phyloP scores from a whole-genome alignment of 2,113 vertebrate species.

The Thymallus thymallus region DNA sequence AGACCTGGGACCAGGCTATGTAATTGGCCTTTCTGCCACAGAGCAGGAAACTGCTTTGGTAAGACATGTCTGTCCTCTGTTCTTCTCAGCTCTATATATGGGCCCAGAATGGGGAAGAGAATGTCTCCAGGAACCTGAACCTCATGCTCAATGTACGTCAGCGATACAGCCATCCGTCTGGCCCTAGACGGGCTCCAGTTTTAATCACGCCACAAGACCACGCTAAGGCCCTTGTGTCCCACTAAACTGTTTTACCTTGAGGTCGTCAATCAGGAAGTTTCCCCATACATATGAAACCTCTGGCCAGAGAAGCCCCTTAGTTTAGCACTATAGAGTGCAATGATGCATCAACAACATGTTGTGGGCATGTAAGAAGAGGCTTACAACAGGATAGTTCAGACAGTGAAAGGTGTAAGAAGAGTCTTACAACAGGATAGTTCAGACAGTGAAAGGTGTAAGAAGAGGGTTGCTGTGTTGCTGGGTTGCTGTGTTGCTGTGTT shows the following conservation, averaged over 20 bases:
- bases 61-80: not conserved
- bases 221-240: not conserved
- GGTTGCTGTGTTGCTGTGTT: too few species aligned
- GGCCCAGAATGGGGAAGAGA: conserved; percentile 9
- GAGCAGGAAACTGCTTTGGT: conserved; percentile 10
- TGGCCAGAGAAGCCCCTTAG: not conserved
- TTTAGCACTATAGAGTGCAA: not conserved
- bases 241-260: not conserved
- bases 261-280: not conserved
- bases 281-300: not conserved
- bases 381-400: not conserved
- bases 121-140: conserved; percentile 3
- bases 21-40: not conserved
- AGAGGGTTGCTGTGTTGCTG: too few species aligned
- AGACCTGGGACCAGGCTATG: too few species aligned
- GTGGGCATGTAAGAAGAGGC: not conserved
- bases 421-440: not conserved
- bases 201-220: not conserved
- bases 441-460: not conserved
- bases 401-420: not conserved
- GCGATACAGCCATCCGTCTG: not conserved
- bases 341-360: not conserved
- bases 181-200: conserved; percentile 2
- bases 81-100: conserved; percentile 9
- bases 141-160: conserved; percentile 11